A percentile compares a stretch with the other conserved stretches of the same genome.
Evolutionary conservation across 30 jellyfish, hydroid and myxozoan species (phyloP).

Genomic region (Clytia hemisphaerica): DNA sequence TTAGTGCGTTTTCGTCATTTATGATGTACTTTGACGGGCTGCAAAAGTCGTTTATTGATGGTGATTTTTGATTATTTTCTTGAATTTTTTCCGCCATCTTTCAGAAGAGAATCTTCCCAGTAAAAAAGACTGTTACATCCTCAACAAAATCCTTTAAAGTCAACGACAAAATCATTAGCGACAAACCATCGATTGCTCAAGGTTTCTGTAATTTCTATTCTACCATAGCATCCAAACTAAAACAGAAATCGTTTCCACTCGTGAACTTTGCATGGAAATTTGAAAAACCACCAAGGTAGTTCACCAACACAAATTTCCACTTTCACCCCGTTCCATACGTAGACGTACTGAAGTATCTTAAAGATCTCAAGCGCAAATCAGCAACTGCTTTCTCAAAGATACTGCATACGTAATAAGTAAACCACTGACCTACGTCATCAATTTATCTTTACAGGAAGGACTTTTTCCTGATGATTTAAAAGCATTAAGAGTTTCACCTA

Average conservation of each 20-base stretch:
- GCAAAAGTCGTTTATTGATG: too few species aligned
- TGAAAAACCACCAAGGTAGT: neutral
- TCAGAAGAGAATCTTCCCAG: slow-evolving; percentile 18
- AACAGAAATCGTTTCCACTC: slow-evolving; percentile 27
- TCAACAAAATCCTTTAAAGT: slow-evolving; percentile 13
- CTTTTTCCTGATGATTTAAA: neutral
- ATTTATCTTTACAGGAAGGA: neutral
- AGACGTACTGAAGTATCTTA: slow-evolving; percentile 8
- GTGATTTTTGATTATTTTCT: too few species aligned
- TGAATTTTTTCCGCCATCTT: too few species aligned
- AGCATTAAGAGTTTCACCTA: neutral
- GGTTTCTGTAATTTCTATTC: slow-evolving; percentile 25
- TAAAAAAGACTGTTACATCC: neutral
- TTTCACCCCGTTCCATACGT: neutral
- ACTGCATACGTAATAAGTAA: neutral
- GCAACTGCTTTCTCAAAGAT: neutral
- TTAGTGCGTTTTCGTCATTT: too few species aligned
- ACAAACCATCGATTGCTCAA: slow-evolving; percentile 15
- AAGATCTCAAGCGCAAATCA: neutral
- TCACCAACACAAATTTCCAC: neutral
- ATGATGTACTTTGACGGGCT: too few species aligned
- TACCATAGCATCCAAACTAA: slow-evolving; percentile 25
- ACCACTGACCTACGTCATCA: neutral
- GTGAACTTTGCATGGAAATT: slow-evolving; percentile 15
- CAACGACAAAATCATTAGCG: neutral